Evolutionary conservation across 2,888 invertebrate species (phyloP), one percentile per base, ranked within the genome.

Genomic region (Meiosimyza decipiens): DNA sequence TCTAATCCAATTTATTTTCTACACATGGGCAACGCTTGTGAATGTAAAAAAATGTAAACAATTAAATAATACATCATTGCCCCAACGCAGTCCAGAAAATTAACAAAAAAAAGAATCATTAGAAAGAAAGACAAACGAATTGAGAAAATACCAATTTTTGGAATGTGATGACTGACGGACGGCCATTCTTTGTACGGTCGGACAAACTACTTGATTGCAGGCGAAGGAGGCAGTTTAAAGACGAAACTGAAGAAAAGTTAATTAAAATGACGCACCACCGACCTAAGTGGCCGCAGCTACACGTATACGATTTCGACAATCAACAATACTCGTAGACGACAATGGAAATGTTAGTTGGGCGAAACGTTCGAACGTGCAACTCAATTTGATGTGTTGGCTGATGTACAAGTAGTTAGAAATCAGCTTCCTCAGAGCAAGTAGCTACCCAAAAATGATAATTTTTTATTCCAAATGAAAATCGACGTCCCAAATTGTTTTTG

Each of bases 221-320:
- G 40, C 6, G 40, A 40, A 40, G 40, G 40, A 40, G 40, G 40
- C 40, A 40, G 40, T 40, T 40, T 40, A 18, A 65, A 47, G 69
- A 73, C 47, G 66, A 73, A 71, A 71, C 55, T 62, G 66, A 57
- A 67, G 72, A 72, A 72, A 71, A 72, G 55, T 72, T 74, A 74
- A 72, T 74, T 74, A 74, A 72, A 74, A 74, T 74, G 65, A 70
- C 74, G 59, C 67, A 70, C 51, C 16, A 22, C 40, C 40, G 40
- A 40, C 51, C 51, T 50, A 51, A 50, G 51, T 50, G 51, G 22
- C 64, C 51, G 33, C 28, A 12, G 51, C 22, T 13, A 13, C 15
- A 51, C 51, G 40, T 40, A 40, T 40, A 40, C 6, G 9, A 2
- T 40, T 40, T 40, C 54, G 54, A 16, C 54, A 16, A 54, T 54